These are phyloP conservation scores for Zhuqinia jingwanae DNA, from an alignment of 2,888 invertebrate genomes.

Conservation along the genomic window DNA sequence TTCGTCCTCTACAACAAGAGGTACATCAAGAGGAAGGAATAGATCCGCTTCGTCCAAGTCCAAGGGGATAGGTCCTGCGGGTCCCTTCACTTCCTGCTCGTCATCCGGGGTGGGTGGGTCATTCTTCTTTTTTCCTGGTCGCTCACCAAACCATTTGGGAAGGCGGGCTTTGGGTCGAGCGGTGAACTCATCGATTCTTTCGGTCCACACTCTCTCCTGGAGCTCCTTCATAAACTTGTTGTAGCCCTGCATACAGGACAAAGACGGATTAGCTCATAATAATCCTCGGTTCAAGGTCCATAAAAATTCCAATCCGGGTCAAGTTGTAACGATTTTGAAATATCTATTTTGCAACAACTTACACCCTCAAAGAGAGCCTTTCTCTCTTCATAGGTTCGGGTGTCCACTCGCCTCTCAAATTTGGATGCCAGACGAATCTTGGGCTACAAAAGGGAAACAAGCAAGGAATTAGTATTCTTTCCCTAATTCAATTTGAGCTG, in stretches of 20 bases:
- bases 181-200: slow-evolving; percentile 92
- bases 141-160: slow-evolving; percentile 97
- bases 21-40: slow-evolving; percentile 86
- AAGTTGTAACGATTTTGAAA: no score
- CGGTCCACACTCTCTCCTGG: slow-evolving; percentile 93
- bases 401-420: slow-evolving; percentile 98
- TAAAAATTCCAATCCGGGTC: no score
- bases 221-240: slow-evolving; percentile 89
- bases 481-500: background rate
- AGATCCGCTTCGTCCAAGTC: slow-evolving; percentile 85
- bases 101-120: slow-evolving; percentile 95
- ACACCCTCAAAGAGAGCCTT: slow-evolving; percentile 97
- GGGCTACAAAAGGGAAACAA: slow-evolving; percentile 85
- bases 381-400: slow-evolving; percentile 97
- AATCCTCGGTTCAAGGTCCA: no score
- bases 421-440: slow-evolving; percentile 99
- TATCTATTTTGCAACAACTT: slow-evolving; percentile 84
- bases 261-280: background rate
- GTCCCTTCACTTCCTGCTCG: slow-evolving; percentile 88
- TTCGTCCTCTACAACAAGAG: slow-evolving; percentile 82
- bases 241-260: slow-evolving; percentile 85
- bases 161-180: slow-evolving; percentile 94
- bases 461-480: background rate
- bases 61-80: slow-evolving; percentile 82
- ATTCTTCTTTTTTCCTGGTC: slow-evolving; percentile 95